Evolutionary conservation across 2,888 invertebrate genomes (phyloP), one percentile per base, ranked within the genome.

Genomic region (Hydropsyche betteni): DNA sequence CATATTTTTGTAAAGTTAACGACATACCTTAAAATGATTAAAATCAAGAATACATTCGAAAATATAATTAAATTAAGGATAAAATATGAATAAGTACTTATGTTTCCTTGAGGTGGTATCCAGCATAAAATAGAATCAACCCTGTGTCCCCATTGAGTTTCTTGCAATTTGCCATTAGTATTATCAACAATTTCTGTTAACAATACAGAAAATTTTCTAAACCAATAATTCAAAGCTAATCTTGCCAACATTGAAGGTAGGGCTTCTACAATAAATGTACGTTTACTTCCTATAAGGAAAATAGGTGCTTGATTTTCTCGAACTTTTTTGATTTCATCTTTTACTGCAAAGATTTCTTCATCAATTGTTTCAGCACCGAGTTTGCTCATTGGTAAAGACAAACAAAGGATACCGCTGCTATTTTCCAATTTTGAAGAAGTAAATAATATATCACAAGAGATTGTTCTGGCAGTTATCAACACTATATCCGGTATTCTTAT

Each of bases 71-170:
- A 68, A 68, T 36, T 2, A 69, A 14, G 14, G 33, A 50, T 58
- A 68, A 50, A 70, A 2, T 51, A 24, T 24, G 24, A 5, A 16
- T 33, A 72, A 68, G n/a, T 44, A 61, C 38, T 16, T n/a, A 92
- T 92, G 83, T 93, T 93, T 74, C 92, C 92, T 83, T 93, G 93
- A 0, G 92, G 92, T 10, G 93, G 93, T 80, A 92, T 86, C 92
- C 92, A 93, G 81, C 92, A 92, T 74, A 93, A 84, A 0, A 90
- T 89, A 55, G 88, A 87, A 4, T 88, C 88, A 0, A 93, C 87
- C 7, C 89, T 87, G 78, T 92, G 90, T 0, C 92, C 91, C 88
- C 92, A 92, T 16, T 91, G 80, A 6, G 91, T 90, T 1, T 85
- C 87, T 78, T 90, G 86, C 4, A 84, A 84, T 80, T 84, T 81